Evolutionary conservation across 2,888 invertebrate genomes (phyloP).

Genomic region (Apamea monoglypha): DNA sequence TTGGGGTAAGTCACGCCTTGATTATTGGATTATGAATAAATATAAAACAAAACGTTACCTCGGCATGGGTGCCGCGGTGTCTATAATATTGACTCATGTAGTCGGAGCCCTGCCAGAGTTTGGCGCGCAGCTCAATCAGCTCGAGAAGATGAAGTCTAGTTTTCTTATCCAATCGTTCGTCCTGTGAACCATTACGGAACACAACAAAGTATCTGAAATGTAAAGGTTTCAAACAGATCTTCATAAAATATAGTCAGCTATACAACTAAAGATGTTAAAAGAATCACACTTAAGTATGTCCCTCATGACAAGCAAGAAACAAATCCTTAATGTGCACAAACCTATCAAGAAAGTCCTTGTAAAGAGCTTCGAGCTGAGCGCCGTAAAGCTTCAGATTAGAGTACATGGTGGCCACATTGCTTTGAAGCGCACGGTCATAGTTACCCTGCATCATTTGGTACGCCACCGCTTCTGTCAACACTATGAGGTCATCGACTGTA

Average conservation of each 20-base stretch:
- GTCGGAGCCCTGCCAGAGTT: slow-evolving; percentile 96
- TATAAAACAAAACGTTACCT: slow-evolving; percentile 75
- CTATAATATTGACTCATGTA: slow-evolving; percentile 96
- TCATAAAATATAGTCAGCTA: neutral
- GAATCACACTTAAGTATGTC: neutral
- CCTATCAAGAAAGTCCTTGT: slow-evolving; percentile 96
- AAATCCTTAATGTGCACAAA: slow-evolving; percentile 62
- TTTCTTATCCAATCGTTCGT: slow-evolving; percentile 95
- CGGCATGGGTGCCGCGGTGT: slow-evolving; percentile 92
- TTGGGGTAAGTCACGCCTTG: slow-evolving; percentile 17
- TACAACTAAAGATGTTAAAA: neutral
- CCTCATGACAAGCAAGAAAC: neutral
- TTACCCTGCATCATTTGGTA: slow-evolving; percentile 94
- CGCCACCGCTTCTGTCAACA: slow-evolving; percentile 95
- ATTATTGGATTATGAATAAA: slow-evolving; percentile 9
- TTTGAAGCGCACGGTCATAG: slow-evolving; percentile 92
- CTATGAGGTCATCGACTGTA: slow-evolving; percentile 95
- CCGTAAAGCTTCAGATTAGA: slow-evolving; percentile 95
- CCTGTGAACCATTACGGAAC: slow-evolving; percentile 97
- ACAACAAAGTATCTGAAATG: slow-evolving; percentile 94
- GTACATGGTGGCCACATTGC: slow-evolving; percentile 94
- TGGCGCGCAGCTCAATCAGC: slow-evolving; percentile 97
- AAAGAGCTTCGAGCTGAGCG: slow-evolving; percentile 94
- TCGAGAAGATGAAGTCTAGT: slow-evolving; percentile 97
- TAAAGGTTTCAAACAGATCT: slow-evolving; percentile 75